phyloP scores from a whole-genome alignment of 2,888 invertebrate genomes.

The Odontomyia ornata region DNA sequence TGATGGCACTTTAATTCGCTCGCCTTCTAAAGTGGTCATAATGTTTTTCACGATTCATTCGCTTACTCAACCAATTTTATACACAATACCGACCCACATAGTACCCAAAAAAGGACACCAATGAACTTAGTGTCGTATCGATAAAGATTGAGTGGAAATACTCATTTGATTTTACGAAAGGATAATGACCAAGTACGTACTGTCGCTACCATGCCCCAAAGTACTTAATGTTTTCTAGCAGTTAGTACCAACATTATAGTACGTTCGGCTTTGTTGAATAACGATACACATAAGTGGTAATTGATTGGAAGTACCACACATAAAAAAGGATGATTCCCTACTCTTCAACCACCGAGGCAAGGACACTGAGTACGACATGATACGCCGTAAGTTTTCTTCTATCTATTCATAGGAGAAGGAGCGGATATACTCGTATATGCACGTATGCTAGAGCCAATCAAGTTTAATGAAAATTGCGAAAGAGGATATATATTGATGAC shows the following conservation, averaged over 20 bases:
- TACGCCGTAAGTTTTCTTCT: not conserved
- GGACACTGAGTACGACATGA: not conserved
- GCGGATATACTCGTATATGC: not conserved
- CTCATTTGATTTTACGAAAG: constrained; percentile 20
- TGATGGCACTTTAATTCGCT: constrained; percentile 35
- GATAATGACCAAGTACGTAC: constrained; percentile 11
- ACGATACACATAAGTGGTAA: constrained; percentile 39
- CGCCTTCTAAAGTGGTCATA: constrained; percentile 15
- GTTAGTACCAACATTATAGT: constrained; percentile 12
- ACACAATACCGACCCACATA: not conserved
- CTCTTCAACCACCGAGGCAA: too few species aligned
- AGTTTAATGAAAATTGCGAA: constrained; percentile 34
- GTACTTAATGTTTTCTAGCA: constrained; percentile 27
- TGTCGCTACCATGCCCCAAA: not conserved
- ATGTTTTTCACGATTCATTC: constrained; percentile 18
- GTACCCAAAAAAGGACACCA: constrained; percentile 26
- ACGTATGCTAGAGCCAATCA: not conserved
- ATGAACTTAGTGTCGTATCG: not conserved
- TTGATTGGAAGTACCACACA: constrained; percentile 40
- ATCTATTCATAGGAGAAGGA: too few species aligned
- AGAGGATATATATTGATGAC: constrained; percentile 22
- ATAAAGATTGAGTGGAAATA: not conserved
- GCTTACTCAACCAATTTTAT: constrained; percentile 23
- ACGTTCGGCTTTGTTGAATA: constrained; percentile 25
- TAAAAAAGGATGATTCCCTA: constrained; percentile 7